These are phyloP conservation scores for Odontomachus brunneus DNA, from an alignment of 1,140 invertebrate species.

Conservation along the genomic window DNA sequence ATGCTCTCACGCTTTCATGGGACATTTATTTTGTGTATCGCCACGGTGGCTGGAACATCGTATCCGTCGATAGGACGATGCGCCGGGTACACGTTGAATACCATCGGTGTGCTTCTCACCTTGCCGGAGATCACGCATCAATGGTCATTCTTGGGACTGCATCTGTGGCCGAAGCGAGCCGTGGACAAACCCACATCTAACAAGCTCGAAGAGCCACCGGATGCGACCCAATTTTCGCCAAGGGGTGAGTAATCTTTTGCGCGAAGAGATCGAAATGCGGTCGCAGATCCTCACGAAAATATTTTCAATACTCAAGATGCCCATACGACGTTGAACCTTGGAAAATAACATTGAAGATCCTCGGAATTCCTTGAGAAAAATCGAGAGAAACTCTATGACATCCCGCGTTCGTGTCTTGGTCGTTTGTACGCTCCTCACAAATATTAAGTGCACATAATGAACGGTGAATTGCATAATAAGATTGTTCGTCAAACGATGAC, in stretches of 20 bases:
- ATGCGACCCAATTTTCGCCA: conserved; percentile 27
- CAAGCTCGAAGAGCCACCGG: neutral
- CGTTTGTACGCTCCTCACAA: no score
- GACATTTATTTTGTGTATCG: conserved; percentile 22
- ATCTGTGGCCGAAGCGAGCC: conserved; percentile 43
- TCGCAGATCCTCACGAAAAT: no score
- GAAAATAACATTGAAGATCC: no score
- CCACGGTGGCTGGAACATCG: conserved; percentile 7
- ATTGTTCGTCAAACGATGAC: neutral
- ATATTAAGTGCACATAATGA: no score
- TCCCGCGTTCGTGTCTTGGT: no score
- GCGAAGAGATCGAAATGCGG: neutral
- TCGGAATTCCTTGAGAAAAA: no score
- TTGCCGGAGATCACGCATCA: conserved; percentile 60
- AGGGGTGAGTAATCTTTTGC: conserved; percentile 55
- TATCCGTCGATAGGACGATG: neutral
- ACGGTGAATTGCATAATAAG: neutral
- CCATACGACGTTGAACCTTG: no score
- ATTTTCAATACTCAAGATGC: no score
- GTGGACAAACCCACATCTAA: neutral
- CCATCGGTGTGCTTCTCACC: conserved; percentile 47
- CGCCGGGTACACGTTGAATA: conserved; percentile 15
- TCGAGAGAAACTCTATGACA: no score
- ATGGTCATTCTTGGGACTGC: conserved; percentile 59
- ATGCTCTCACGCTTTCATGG: conserved; percentile 40